Conservation (phyloP, 2,797 vertebrate genomes). For the Melanogrammus aeglefinus region DNA sequence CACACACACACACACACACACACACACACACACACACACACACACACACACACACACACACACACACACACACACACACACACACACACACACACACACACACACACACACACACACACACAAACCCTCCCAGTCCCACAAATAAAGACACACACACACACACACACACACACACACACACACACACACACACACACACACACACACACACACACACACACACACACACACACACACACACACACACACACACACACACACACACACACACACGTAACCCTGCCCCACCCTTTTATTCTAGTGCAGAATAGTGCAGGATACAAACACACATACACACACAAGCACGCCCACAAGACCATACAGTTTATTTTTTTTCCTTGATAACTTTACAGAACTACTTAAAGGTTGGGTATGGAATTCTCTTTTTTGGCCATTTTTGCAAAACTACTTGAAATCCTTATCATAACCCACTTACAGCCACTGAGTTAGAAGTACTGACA, state of each 20-base stretch:
- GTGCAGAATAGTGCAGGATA: too few species aligned
- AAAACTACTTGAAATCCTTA: too few species aligned
- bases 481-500: too few species aligned
- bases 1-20: constrained; percentile 1
- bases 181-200: constrained; percentile 9
- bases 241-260: constrained; percentile 11
- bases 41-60: constrained; percentile 33
- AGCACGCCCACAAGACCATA: too few species aligned
- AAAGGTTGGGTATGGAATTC: too few species aligned
- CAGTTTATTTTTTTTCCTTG: not conserved
- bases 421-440: too few species aligned
- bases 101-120: constrained; percentile 10
- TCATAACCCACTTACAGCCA: too few species aligned
- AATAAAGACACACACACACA: constrained; percentile 16
- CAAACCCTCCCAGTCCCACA: too few species aligned
- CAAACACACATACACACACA: too few species aligned
- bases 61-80: constrained; percentile 2
- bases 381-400: not conserved
- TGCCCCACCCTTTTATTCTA: too few species aligned
- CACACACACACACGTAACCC: constrained; percentile 13
- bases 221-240: constrained; percentile 16
- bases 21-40: not conserved
- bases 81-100: constrained; percentile 18
- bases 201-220: constrained; percentile 18
- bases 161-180: constrained; percentile 17